Percentiles rank a stretch among this genome's conserved stretches.
phyloP scores from a whole-genome alignment of 1,140 invertebrate genomes.

The Formica selysi region DNA sequence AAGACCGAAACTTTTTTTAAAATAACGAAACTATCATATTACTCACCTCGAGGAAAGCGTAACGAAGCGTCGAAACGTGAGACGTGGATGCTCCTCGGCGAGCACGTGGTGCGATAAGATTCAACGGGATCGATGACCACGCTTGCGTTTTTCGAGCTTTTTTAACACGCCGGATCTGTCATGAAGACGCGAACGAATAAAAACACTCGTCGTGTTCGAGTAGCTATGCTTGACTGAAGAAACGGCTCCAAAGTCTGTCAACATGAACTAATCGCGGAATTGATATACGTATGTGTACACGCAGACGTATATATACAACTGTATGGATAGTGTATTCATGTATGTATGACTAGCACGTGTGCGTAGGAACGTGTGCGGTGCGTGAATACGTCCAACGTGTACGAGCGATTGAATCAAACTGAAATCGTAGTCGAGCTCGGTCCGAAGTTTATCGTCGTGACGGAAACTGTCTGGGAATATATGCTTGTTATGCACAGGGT shows the following conservation, averaged over 20 bases:
- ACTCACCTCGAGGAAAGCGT: conserved; percentile 10
- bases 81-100: background rate
- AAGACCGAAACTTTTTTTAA: background rate
- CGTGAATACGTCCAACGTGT: conserved; percentile 16
- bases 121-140: background rate
- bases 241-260: background rate
- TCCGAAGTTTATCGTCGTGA: conserved; percentile 59
- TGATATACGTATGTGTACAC: background rate
- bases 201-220: background rate
- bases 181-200: background rate
- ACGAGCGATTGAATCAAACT: conserved; percentile 59
- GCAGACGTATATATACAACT: background rate
- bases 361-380: background rate
- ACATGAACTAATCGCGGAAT: background rate
- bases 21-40: background rate
- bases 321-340: too few species aligned
- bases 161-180: background rate
- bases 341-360: conserved; percentile 6
- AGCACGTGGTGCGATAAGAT: background rate
- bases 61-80: background rate
- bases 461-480: conserved; percentile 40
- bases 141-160: background rate
- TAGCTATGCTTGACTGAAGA: conserved; percentile 30
- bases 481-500: background rate
- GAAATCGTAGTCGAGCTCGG: conserved; percentile 41